Conservation (phyloP, 2,113 vertebrate species). For the Phoxinus phoxinus region DNA sequence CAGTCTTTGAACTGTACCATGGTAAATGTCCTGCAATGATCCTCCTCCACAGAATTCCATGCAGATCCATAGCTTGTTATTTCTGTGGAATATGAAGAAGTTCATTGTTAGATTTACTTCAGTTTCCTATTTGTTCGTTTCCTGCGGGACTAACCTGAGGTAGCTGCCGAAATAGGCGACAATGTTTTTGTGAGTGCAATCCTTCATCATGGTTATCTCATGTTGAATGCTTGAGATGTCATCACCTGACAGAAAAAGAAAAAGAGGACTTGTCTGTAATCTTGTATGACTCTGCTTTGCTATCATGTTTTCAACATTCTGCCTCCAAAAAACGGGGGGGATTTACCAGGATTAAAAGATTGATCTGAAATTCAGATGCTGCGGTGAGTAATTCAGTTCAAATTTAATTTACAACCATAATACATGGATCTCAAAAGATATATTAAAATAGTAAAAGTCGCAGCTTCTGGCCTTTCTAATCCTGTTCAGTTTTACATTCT, state of each 20-base stretch:
- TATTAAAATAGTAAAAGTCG: not conserved
- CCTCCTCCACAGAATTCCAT: constrained; percentile 83
- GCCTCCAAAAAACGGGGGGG: not conserved
- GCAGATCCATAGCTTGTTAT: constrained; percentile 81
- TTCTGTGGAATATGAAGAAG: constrained; percentile 63
- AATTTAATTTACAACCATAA: not conserved
- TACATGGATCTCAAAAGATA: not conserved
- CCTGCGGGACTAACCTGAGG: constrained; percentile 69
- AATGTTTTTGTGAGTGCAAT: constrained; percentile 80
- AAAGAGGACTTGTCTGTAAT: not conserved
- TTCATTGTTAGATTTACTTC: not conserved
- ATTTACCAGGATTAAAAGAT: not conserved
- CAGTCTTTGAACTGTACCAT: constrained; percentile 64
- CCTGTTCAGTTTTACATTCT: not conserved
- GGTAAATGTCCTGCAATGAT: constrained; percentile 81
- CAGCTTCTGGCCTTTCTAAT: not conserved
- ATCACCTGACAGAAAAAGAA: constrained; percentile 69
- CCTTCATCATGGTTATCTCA: constrained; percentile 80
- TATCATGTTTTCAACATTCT: not conserved
- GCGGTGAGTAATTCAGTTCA: not conserved
- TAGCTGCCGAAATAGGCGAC: constrained; percentile 83
- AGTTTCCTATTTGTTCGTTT: not conserved
- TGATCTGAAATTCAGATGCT: not conserved
- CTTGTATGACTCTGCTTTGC: not conserved
- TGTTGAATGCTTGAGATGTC: constrained; percentile 80